phyloP scores from a whole-genome alignment of 2,113 vertebrate genomes.

The Nesogale talazaci region DNA sequence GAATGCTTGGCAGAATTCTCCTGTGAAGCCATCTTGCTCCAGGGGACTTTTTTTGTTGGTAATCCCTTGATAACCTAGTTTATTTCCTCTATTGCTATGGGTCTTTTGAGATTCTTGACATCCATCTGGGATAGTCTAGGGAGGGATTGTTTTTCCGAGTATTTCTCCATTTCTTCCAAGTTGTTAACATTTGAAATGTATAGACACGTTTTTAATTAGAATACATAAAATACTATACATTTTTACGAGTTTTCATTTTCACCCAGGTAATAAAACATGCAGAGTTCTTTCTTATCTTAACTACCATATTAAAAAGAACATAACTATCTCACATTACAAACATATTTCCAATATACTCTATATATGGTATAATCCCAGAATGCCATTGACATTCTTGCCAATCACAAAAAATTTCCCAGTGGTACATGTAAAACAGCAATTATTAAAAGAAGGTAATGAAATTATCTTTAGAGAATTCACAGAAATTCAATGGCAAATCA shows the following conservation, averaged over 20 bases:
- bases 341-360: neutral
- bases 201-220: constrained; percentile 17
- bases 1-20: no score
- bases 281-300: neutral
- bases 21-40: no score
- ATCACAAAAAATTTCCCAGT: neutral
- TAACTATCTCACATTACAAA: neutral
- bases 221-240: neutral
- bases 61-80: no score
- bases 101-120: no score
- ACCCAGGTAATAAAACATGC: neutral
- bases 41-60: no score
- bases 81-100: no score
- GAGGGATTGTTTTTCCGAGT: no score
- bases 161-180: no score
- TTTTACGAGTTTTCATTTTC: constrained; percentile 24
- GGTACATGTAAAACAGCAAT: neutral
- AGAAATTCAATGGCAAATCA: neutral
- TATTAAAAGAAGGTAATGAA: constrained; percentile 43
- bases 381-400: neutral
- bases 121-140: no score
- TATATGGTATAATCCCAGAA: neutral
- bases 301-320: neutral
- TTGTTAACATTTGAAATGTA: neutral
- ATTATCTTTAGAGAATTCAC: neutral